Evolutionary conservation across 2,113 vertebrate genomes (phyloP), one percentile per base, ranked within the genome.

Genomic region (Peromyscus maniculatus): DNA sequence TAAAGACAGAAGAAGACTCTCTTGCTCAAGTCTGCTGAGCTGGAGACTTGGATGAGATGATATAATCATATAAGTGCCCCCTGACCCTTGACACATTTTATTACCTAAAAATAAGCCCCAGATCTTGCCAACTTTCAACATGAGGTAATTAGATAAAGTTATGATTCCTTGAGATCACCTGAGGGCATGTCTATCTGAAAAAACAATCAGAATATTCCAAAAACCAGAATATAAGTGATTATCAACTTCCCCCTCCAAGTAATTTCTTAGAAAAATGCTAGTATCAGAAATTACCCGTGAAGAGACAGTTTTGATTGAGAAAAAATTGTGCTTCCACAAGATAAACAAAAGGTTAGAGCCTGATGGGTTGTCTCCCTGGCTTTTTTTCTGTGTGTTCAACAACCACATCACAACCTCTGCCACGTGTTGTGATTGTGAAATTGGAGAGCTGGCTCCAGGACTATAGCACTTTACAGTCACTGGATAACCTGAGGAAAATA

Each of bases 291-390:
- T 6, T 59, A 28, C 43, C 16, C 2, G 15, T 3, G 9, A 80
- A 91, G 55, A 87, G 19, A 16, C 59, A 10, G 83, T 91, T 95
- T 67, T 87, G 39, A 87, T 36, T 74, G 67, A 86, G 31, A 79
- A 91, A 43, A 72, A 72, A 9, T 3, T 71, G 69, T 3, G 17
- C 36, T 72, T 83, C 89, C 66, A 19, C 5, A 69, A 87, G 33
- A 59, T 31, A 43, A 71, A 91, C 1, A 75, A 21, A 19, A 87
- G 4, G 7, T 6, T 36, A 28, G 36, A 52, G 31, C 9, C 13
- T 94, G 36, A 67, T 5, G 67, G 36, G 7, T 28, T 79, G 28
- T 12, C 39, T 49, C 55, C 28, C 3, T 71, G 26, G 22, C 13
- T 80, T 71, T 36, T 71, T 33, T 55, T 21, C 26, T 26, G 12